Evolutionary conservation across 2,888 invertebrate species (phyloP).

Genomic region (Stenodema calcarata): DNA sequence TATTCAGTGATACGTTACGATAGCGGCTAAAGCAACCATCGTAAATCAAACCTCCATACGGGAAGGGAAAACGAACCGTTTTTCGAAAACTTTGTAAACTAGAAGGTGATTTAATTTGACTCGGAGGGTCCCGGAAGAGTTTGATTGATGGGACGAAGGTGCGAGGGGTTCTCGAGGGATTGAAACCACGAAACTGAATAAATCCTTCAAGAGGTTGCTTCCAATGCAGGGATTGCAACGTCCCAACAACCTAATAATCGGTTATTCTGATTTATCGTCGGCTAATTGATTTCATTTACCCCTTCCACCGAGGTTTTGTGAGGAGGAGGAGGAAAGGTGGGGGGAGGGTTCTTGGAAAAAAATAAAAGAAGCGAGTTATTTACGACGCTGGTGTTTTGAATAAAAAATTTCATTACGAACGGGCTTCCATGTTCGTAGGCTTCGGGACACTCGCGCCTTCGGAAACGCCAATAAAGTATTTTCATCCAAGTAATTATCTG

Average conservation of each 20-base stretch:
- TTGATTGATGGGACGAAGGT: neutral
- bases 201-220: neutral
- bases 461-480: conserved; percentile 22
- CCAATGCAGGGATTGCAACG: neutral
- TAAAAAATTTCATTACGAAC: conserved; percentile 12
- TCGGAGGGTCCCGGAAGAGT: neutral
- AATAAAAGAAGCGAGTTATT: neutral
- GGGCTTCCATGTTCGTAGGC: conserved; percentile 7
- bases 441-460: conserved; percentile 16
- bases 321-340: neutral
- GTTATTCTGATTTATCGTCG: conserved; percentile 31
- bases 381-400: conserved; percentile 19
- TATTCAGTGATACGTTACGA: neutral
- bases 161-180: neutral
- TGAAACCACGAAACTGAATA: neutral
- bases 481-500: neutral
- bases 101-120: neutral
- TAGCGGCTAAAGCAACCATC: neutral
- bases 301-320: neutral
- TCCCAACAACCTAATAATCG: conserved; percentile 22
- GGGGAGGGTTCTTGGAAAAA: neutral
- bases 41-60: neutral
- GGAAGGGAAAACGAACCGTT: neutral
- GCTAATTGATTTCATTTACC: conserved; percentile 29
- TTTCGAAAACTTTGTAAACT: neutral